phyloP scores from a whole-genome alignment of 2,797 vertebrate species.

The Bovichtus diacanthus region DNA sequence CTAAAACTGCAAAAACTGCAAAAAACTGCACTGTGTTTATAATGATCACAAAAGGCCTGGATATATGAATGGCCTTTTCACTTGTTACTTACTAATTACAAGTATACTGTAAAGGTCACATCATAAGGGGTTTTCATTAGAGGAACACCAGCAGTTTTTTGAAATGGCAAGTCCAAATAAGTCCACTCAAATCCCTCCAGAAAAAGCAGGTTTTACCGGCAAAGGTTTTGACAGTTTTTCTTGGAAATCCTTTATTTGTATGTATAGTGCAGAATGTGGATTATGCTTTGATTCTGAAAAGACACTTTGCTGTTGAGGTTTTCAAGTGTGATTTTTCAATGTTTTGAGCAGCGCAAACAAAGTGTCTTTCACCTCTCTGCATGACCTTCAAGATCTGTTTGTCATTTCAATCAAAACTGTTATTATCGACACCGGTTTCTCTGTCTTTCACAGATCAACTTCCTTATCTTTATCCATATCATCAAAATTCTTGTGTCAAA shows the following conservation, averaged over 20 bases:
- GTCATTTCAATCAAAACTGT: not conserved
- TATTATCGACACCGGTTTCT: slow-evolving; percentile 5
- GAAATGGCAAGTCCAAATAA: too few relatives aligned
- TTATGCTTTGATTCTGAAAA: not conserved
- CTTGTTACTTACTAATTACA: not conserved
- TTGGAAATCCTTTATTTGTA: not conserved
- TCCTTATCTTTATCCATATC: slow-evolving; percentile 93
- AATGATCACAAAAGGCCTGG: not conserved
- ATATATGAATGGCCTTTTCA: not conserved
- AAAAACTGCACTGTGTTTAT: not conserved
- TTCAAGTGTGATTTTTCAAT: not conserved
- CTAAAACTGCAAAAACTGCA: too few relatives aligned
- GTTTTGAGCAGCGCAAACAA: not conserved
- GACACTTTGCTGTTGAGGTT: not conserved
- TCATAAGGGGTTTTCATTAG: slow-evolving; percentile 46
- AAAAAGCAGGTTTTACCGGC: not conserved
- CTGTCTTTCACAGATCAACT: slow-evolving; percentile 90
- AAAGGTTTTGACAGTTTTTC: not conserved
- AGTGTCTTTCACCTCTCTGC: not conserved
- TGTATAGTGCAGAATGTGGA: not conserved
- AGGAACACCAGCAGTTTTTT: slow-evolving; percentile 17
- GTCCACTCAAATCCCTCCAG: not conserved
- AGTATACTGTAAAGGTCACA: slow-evolving; percentile 61
- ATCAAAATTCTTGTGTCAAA: slow-evolving; percentile 95
- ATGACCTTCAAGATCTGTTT: not conserved